A percentile compares a stretch with the other conserved stretches of the same genome.
phyloP scores from a whole-genome alignment of 2,113 vertebrate species.

The Syngnathoides biaculeatus region DNA sequence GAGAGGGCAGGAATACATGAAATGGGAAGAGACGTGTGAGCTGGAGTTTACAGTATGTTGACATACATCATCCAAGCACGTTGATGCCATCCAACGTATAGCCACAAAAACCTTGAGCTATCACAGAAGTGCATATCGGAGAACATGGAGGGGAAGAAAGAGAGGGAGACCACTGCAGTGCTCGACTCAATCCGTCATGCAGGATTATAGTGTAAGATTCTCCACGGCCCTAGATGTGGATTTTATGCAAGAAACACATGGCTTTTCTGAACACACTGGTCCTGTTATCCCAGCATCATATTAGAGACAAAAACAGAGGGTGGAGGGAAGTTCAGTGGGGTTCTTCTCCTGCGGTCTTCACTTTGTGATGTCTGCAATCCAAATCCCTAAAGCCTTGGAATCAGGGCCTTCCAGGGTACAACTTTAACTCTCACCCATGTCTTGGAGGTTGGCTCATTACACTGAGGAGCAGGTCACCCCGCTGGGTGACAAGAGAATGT shows the following conservation, averaged over 20 bases:
- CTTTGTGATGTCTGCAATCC: constrained; percentile 26
- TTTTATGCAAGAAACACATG: constrained; percentile 66
- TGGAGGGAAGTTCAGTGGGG: constrained; percentile 22
- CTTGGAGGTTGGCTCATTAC: constrained; percentile 25
- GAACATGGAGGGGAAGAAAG: constrained; percentile 44
- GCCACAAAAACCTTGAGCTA: not conserved
- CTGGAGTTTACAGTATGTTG: not conserved
- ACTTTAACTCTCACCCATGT: constrained; percentile 11
- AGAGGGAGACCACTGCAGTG: constrained; percentile 49
- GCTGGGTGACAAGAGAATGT: constrained; percentile 20
- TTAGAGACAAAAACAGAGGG: constrained; percentile 57
- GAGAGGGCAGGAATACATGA: constrained; percentile 12
- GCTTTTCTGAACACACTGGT: constrained; percentile 57
- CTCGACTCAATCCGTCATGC: constrained; percentile 74
- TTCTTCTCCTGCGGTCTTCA: constrained; percentile 31
- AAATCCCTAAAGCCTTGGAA: constrained; percentile 7
- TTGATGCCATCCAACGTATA: not conserved
- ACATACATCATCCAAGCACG: not conserved
- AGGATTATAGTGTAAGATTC: constrained; percentile 73
- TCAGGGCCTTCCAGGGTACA: constrained; percentile 5
- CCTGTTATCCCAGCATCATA: constrained; percentile 41
- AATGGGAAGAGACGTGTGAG: not conserved
- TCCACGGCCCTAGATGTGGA: constrained; percentile 67
- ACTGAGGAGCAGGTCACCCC: constrained; percentile 45
- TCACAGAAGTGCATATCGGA: constrained; percentile 45